phyloP scores from a whole-genome alignment of 1,140 invertebrate genomes.

The Bombus vancouverensis region DNA sequence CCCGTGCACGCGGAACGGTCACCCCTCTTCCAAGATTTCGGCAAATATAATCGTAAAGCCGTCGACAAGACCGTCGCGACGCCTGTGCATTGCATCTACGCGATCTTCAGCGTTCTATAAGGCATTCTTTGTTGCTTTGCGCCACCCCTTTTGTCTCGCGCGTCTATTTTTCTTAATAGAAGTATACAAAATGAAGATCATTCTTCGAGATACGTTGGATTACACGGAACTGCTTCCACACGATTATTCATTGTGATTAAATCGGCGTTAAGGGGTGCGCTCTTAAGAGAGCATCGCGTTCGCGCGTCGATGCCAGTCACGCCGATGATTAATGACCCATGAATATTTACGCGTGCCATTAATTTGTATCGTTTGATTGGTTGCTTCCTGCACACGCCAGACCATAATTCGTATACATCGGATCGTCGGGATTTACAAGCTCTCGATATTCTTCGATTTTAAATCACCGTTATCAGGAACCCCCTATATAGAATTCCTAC shows the following conservation, averaged over 20 bases:
- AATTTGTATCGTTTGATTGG: conserved; percentile 26
- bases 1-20: conserved; percentile 41
- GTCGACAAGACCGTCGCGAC: conserved; percentile 48
- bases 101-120: background rate
- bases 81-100: background rate
- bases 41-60: conserved; percentile 68
- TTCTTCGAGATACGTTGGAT: background rate
- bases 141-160: background rate
- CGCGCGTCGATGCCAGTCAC: conserved; percentile 65
- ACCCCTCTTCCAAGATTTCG: conserved; percentile 60
- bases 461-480: background rate
- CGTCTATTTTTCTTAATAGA: background rate
- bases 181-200: background rate
- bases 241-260: conserved; percentile 42
- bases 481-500: background rate
- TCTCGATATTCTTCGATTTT: background rate
- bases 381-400: background rate
- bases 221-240: background rate
- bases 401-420: background rate
- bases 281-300: conserved; percentile 60
- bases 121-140: background rate
- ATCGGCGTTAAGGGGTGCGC: conserved; percentile 62
- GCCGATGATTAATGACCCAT: conserved; percentile 71
- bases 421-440: background rate
- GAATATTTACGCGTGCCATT: conserved; percentile 67